A percentile compares a stretch with the other conserved stretches of the same genome.
These are phyloP conservation scores for Cettia cetti DNA, from an alignment of 2,113 vertebrate species.

Conservation along the genomic window DNA sequence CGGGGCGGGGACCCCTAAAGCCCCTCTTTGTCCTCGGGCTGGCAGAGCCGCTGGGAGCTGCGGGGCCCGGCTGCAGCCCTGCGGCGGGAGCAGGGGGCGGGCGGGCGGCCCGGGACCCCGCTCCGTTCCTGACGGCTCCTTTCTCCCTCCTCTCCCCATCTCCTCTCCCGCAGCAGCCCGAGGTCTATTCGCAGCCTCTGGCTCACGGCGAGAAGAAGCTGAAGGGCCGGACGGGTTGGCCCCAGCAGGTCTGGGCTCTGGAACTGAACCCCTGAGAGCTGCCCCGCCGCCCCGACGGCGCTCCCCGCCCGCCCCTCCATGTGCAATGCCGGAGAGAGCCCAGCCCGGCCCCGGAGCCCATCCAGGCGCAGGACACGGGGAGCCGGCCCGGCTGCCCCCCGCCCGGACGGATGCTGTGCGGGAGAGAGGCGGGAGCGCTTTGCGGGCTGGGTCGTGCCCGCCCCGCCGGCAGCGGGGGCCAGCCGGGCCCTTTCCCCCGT, in stretches of 20 bases:
- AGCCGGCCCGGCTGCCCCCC: background rate
- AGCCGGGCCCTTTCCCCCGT: background rate
- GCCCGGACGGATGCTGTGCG: background rate
- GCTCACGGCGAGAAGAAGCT: constrained; percentile 85
- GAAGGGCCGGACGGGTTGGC: constrained; percentile 95
- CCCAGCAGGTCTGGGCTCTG: constrained; percentile 98
- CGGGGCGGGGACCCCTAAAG: background rate
- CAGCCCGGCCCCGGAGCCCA: background rate
- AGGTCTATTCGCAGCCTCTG: constrained; percentile 77
- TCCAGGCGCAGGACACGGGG: background rate
- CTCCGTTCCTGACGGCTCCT: background rate
- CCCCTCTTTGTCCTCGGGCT: background rate
- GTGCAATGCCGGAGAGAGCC: constrained; percentile 42
- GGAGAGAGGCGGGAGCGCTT: background rate
- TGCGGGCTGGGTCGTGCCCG: background rate
- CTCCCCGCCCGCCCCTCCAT: background rate
- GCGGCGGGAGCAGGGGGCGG: background rate
- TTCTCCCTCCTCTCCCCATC: background rate
- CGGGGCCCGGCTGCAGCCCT: background rate
- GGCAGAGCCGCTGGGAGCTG: background rate
- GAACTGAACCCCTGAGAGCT: constrained; percentile 89
- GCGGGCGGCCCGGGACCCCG: background rate
- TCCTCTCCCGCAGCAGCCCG: constrained; percentile 70
- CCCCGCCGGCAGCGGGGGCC: background rate
- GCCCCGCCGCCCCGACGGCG: background rate